Evolutionary conservation across 2,113 vertebrate species (phyloP).

Genomic region (Centropus bengalensis): DNA sequence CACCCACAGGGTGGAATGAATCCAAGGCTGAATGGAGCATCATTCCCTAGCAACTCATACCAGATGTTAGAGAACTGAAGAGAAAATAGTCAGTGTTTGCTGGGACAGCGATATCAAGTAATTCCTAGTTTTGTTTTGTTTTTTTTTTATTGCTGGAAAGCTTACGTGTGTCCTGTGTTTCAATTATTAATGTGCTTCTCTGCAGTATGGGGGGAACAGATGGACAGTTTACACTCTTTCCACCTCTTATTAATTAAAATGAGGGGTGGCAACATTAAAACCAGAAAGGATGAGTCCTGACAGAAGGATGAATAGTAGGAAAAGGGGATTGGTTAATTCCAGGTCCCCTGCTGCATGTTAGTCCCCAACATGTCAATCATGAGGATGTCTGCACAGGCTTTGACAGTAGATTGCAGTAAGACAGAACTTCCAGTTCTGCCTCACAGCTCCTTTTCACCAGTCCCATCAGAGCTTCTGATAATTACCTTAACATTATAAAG

Average conservation of each 20-base stretch:
- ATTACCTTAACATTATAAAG: background rate
- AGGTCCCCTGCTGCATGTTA: background rate
- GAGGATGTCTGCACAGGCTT: background rate
- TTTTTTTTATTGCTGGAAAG: background rate
- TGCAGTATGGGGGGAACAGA: background rate
- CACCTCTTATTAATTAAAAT: background rate
- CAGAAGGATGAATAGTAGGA: background rate
- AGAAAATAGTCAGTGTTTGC: background rate
- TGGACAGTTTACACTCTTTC: background rate
- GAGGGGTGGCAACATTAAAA: background rate
- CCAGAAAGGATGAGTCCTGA: background rate
- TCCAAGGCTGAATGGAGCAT: background rate
- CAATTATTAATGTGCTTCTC: background rate
- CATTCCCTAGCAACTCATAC: background rate
- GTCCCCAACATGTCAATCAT: fast-evolving
- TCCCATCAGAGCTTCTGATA: background rate
- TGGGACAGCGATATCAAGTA: background rate
- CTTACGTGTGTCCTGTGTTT: background rate
- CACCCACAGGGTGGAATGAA: background rate
- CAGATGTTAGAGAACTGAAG: conserved; percentile 11
- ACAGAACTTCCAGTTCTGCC: background rate
- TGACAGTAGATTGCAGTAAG: fast-evolving
- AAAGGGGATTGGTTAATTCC: background rate
- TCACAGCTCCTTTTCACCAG: background rate
- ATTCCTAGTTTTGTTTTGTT: background rate